Conservation (phyloP, 2,113 vertebrate species). For the Gopherus flavomarginatus region DNA sequence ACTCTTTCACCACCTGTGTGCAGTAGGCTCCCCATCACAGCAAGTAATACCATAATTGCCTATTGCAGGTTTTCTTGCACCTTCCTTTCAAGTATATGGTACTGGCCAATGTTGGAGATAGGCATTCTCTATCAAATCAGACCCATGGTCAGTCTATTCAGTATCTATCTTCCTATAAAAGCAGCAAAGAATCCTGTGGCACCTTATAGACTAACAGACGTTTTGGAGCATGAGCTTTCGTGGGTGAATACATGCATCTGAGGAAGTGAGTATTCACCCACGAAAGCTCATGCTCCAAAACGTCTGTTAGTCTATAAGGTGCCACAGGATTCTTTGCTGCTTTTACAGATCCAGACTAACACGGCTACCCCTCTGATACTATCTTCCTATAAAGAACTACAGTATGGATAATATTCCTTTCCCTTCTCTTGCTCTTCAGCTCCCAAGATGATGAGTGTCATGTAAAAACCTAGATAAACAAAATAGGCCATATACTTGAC, state of each 20-base stretch:
- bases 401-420: neutral
- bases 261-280: too few relatives aligned
- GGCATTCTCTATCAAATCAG: neutral
- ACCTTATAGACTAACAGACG: too few relatives aligned
- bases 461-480: neutral
- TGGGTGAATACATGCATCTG: too few relatives aligned
- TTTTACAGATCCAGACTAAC: too few relatives aligned
- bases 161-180: neutral
- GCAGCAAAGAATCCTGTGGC: too few relatives aligned
- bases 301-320: too few relatives aligned
- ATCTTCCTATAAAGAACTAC: neutral
- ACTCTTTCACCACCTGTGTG: neutral
- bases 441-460: neutral
- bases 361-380: too few relatives aligned
- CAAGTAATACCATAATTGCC: neutral
- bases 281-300: too few relatives aligned
- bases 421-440: neutral
- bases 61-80: neutral
- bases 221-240: too few relatives aligned
- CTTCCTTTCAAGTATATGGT: neutral
- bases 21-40: neutral
- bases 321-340: too few relatives aligned
- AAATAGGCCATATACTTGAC: neutral
- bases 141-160: neutral
- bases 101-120: neutral